Percentiles rank a stretch among this genome's conserved stretches.
Evolutionary conservation across 2,888 invertebrate genomes (phyloP).

Genomic region (Julus scandinavius): DNA sequence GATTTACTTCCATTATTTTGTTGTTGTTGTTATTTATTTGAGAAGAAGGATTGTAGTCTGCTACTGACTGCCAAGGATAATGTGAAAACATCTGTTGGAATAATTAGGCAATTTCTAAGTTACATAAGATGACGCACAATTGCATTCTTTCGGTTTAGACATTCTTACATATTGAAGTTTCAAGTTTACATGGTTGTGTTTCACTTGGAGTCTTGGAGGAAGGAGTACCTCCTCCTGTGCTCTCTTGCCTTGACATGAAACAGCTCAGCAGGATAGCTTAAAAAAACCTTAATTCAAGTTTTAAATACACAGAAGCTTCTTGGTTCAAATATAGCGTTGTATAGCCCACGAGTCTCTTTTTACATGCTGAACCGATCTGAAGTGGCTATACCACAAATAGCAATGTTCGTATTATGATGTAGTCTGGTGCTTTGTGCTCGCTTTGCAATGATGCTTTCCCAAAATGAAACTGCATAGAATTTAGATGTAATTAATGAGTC

Average conservation of each 20-base stretch:
- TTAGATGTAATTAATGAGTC: too few relatives aligned
- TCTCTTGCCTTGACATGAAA: background rate
- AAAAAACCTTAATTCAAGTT: background rate
- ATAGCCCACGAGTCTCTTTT: background rate
- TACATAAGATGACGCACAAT: background rate
- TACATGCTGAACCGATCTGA: background rate
- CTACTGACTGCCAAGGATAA: background rate
- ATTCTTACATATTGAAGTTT: background rate
- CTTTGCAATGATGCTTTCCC: too few relatives aligned
- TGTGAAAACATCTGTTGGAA: background rate
- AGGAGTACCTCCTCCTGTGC: background rate
- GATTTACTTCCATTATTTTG: background rate
- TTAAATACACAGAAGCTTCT: background rate
- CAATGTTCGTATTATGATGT: too few relatives aligned
- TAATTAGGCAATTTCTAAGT: constrained; percentile 9
- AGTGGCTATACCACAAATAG: background rate
- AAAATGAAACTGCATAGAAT: too few relatives aligned
- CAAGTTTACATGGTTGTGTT: background rate
- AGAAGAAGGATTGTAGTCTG: background rate
- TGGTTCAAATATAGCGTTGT: background rate
- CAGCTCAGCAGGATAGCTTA: background rate
- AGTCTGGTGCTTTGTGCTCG: too few relatives aligned
- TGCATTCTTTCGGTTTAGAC: background rate
- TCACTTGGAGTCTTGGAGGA: background rate
- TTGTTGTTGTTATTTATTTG: background rate